Evolutionary conservation across 1,140 invertebrate genomes (phyloP), one percentile per base, ranked within the genome.

Genomic region (Glomeris maerens): DNA sequence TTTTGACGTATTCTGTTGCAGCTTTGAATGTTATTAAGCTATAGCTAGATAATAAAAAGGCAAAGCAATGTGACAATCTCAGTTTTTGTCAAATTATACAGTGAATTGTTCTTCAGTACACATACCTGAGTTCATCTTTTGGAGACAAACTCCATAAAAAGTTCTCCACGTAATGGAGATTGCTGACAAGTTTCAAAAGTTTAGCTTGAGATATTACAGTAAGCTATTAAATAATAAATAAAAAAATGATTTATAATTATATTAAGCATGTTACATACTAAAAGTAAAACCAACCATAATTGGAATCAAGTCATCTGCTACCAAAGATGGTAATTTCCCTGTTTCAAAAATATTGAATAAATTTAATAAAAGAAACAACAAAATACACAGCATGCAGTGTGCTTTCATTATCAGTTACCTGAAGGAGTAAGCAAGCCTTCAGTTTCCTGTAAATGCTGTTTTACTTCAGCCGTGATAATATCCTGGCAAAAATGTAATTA

Each of bases 21-120:
- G 55, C 55, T 52, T 57, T 49, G 45, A 57, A 57, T 14, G 55
- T 57, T 1, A 57, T 53, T 40, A 57, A 45, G 47, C 42, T 47
- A 57, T 45, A 57, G 29, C n/a, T n/a, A n/a, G n/a, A n/a, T n/a
- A n/a, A n/a, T n/a, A n/a, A n/a, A n/a, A n/a, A n/a, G n/a, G n/a
- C n/a, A n/a, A n/a, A n/a, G n/a, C n/a, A n/a, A n/a, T n/a, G n/a
- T n/a, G n/a, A n/a, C n/a, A n/a, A n/a, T n/a, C n/a, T n/a, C n/a
- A n/a, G n/a, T n/a, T n/a, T n/a, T n/a, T n/a, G n/a, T n/a, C n/a
- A n/a, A n/a, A n/a, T n/a, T n/a, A n/a, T n/a, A n/a, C n/a, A n/a
- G n/a, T n/a, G n/a, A n/a, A n/a, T n/a, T n/a, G n/a, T n/a, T n/a
- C n/a, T n/a, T n/a, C n/a, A n/a, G n/a, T n/a, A n/a, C n/a, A n/a